These are phyloP conservation scores for Rhynchotus rufescens DNA, from an alignment of 2,797 vertebrate species.

Conservation along the genomic window DNA sequence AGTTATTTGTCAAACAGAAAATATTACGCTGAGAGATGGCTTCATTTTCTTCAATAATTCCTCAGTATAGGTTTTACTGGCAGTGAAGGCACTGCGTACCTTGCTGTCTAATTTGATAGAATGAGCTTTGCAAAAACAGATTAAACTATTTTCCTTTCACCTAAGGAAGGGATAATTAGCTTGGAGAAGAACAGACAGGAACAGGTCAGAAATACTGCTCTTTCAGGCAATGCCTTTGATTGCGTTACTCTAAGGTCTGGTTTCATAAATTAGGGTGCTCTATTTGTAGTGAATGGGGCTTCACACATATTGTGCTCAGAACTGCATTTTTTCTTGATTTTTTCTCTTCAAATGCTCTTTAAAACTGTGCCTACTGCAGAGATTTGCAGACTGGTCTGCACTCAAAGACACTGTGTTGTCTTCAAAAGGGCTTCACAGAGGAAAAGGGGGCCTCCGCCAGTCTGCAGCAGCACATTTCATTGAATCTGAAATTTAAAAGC, in stretches of 20 bases:
- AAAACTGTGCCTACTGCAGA: not conserved
- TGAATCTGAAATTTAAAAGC: not conserved
- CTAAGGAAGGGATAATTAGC: constrained; percentile 71
- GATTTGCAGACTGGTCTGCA: not conserved
- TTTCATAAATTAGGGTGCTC: constrained; percentile 46
- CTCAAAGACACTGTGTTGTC: not conserved
- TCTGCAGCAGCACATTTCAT: not conserved
- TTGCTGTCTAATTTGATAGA: constrained; percentile 59
- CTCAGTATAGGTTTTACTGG: not conserved
- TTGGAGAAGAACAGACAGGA: constrained; percentile 58
- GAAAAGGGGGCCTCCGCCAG: not conserved
- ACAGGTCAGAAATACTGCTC: constrained; percentile 40
- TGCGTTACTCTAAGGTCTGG: not conserved
- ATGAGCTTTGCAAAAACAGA: constrained; percentile 66
- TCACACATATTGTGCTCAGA: not conserved
- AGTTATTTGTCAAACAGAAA: constrained; percentile 53
- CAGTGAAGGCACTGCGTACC: not conserved
- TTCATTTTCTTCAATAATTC: constrained; percentile 49
- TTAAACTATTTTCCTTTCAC: constrained; percentile 43
- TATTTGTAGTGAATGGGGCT: constrained; percentile 6
- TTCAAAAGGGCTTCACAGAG: not conserved
- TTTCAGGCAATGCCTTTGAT: constrained; percentile 59
- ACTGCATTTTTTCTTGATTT: constrained; percentile 28
- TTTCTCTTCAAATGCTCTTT: constrained; percentile 7
- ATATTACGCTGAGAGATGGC: not conserved